Evolutionary conservation across 2,113 vertebrate genomes (phyloP).

Genomic region (Catharus bicknelli): DNA sequence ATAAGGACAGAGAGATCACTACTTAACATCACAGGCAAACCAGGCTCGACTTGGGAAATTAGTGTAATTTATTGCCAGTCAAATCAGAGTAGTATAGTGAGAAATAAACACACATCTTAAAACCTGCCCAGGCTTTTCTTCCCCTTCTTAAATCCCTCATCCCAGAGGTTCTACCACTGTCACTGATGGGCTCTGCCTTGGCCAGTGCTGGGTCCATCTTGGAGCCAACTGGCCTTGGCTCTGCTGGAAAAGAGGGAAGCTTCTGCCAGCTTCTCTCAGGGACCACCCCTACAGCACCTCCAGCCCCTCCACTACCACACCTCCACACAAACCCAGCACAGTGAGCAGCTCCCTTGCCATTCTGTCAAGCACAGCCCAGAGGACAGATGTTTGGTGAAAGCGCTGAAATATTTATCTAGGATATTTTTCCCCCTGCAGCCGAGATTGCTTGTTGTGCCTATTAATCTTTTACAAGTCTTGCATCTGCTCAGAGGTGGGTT

Average conservation of each 20-base stretch:
- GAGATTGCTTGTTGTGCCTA: conserved; percentile 54
- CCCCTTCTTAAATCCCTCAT: accelerated
- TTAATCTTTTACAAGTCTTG: conserved; percentile 63
- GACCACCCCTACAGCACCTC: not conserved
- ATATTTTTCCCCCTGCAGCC: conserved; percentile 43
- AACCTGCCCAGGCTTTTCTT: not conserved
- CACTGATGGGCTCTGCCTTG: not conserved
- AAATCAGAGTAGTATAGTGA: not conserved
- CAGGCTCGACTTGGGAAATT: not conserved
- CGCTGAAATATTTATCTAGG: conserved; percentile 56
- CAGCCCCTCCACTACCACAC: not conserved
- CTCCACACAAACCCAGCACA: not conserved
- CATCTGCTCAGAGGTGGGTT: conserved; percentile 52
- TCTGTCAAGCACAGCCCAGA: conserved; percentile 1
- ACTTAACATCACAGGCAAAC: not conserved
- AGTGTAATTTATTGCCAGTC: not conserved
- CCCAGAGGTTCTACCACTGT: not conserved
- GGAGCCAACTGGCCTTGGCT: not conserved
- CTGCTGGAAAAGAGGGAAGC: too few relatives aligned
- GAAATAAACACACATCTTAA: not conserved
- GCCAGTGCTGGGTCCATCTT: not conserved
- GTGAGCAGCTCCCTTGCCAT: conserved; percentile 28
- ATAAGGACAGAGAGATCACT: not conserved
- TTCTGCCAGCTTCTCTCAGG: not conserved
- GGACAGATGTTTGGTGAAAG: conserved; percentile 67